Conservation (phyloP, 2,113 vertebrate genomes). For the Bujurquina vittata region DNA sequence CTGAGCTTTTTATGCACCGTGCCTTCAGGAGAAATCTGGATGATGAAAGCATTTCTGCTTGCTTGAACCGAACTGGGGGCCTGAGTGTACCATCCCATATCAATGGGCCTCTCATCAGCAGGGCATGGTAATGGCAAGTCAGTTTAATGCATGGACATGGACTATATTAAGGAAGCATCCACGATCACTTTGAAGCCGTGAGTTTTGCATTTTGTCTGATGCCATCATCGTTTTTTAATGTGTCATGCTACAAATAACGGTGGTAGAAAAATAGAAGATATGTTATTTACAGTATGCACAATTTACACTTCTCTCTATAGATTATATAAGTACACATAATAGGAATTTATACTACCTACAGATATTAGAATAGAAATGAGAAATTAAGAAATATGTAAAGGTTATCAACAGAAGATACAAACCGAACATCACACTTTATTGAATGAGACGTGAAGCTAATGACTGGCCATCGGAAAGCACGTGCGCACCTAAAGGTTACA, state of each 20-base stretch:
- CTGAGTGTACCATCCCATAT: not conserved
- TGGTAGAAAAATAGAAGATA: too few relatives aligned
- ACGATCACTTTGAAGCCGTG: not conserved
- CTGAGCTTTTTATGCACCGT: slow-evolving; percentile 23
- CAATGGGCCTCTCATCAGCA: not conserved
- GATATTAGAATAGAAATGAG: too few relatives aligned
- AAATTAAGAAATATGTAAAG: too few relatives aligned
- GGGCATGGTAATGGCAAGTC: not conserved
- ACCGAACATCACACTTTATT: not conserved
- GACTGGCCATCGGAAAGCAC: not conserved
- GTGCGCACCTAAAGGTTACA: not conserved
- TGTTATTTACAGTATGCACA: too few relatives aligned
- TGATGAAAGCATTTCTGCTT: slow-evolving; percentile 20
- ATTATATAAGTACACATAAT: too few relatives aligned
- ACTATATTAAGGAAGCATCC: too few relatives aligned
- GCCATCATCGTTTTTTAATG: not conserved
- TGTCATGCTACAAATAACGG: too few relatives aligned
- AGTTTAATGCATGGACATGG: not conserved
- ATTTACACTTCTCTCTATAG: too few relatives aligned
- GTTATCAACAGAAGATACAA: not conserved
- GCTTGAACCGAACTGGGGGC: not conserved
- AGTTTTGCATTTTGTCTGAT: not conserved
- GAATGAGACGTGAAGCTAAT: not conserved
- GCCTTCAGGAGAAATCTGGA: slow-evolving; percentile 27
- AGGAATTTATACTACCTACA: too few relatives aligned